A percentile compares a stretch with the other conserved stretches of the same genome.
Conservation (phyloP, 2,113 vertebrate genomes). For the Meleagris gallopavo region DNA sequence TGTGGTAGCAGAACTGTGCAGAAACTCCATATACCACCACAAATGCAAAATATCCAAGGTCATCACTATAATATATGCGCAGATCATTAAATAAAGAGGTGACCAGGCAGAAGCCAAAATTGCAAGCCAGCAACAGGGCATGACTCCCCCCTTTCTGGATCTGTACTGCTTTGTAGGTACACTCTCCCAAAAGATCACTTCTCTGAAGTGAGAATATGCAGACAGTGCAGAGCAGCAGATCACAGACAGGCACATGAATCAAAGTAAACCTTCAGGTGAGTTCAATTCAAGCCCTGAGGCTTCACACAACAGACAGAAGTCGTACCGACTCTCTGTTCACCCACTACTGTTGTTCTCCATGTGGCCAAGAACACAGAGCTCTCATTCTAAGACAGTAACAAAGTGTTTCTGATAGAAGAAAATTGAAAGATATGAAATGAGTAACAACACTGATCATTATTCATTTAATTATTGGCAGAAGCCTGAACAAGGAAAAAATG, state of each 20-base stretch:
- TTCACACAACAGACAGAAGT: not conserved
- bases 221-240: not conserved
- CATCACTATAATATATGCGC: not conserved
- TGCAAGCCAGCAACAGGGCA: not conserved
- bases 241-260: not conserved
- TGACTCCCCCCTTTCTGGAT: not conserved
- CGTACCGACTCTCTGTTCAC: not conserved
- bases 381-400: not conserved
- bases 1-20: not conserved
- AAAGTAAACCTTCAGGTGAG: not conserved
- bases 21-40: not conserved
- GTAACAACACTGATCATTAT: not conserved
- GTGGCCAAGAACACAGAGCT: not conserved
- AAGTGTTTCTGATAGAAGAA: not conserved
- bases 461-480: constrained; percentile 55
- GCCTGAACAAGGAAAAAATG: constrained; percentile 6
- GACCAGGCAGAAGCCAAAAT: not conserved
- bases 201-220: not conserved
- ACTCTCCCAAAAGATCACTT: not conserved
- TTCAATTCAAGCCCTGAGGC: not conserved
- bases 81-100: not conserved
- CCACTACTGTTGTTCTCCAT: not conserved
- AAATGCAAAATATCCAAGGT: not conserved
- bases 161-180: not conserved
- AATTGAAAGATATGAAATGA: constrained; percentile 37